A percentile compares a stretch with the other conserved stretches of the same genome.
These are phyloP conservation scores for Sturnus vulgaris DNA, from an alignment of 2,113 vertebrate genomes.

Conservation along the genomic window DNA sequence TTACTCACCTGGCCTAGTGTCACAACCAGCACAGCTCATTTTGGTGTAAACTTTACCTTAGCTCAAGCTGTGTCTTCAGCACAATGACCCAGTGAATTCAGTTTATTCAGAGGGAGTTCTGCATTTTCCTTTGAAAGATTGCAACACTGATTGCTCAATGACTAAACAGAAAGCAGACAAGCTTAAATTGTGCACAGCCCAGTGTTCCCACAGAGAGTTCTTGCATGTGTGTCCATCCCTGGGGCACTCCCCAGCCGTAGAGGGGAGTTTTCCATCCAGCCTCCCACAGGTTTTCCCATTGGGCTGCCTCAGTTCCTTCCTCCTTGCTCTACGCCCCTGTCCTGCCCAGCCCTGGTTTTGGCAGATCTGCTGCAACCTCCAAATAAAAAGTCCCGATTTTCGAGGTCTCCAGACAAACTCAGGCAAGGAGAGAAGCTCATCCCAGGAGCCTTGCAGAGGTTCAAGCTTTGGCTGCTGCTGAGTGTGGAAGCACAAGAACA, in stretches of 20 bases:
- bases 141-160: not conserved
- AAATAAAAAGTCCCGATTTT: not conserved
- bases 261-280: not conserved
- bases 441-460: not conserved
- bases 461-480: not conserved
- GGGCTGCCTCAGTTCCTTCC: not conserved
- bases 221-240: rapidly evolving
- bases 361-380: not conserved
- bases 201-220: rapidly evolving
- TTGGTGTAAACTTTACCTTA: not conserved
- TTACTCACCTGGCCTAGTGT: not conserved
- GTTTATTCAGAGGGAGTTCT: not conserved
- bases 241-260: not conserved
- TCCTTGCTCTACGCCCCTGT: not conserved
- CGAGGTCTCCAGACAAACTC: not conserved
- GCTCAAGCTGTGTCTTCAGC: not conserved
- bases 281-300: not conserved
- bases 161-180: not conserved
- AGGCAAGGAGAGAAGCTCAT: not conserved
- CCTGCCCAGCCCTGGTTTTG: not conserved
- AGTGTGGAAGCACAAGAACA: rapidly evolving
- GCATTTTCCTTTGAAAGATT: not conserved
- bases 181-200: not conserved
- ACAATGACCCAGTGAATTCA: not conserved
- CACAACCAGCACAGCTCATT: not conserved